Conservation (phyloP, 2,888 invertebrate genomes). For the Shargacucullia verbasci region DNA sequence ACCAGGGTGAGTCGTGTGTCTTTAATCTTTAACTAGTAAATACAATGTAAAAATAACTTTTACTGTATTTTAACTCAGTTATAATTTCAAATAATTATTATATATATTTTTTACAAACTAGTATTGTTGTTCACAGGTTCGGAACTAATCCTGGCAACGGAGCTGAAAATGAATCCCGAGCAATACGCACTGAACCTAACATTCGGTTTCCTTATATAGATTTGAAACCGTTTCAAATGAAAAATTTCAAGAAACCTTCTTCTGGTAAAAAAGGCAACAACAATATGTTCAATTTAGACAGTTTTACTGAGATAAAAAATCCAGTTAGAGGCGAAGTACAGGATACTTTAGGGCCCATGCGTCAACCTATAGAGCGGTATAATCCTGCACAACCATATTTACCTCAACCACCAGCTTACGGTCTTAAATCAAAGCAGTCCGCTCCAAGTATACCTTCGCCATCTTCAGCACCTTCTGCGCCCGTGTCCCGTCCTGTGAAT, state of each 20-base stretch:
- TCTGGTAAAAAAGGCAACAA: conserved; percentile 75
- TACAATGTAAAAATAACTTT: no score
- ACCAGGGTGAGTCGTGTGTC: conserved; percentile 74
- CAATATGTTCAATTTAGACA: conserved; percentile 77
- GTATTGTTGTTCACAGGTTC: conserved; percentile 72
- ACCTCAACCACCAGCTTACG: conserved; percentile 71
- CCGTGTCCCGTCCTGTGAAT: conserved; percentile 60
- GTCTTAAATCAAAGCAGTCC: conserved; percentile 75
- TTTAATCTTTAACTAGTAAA: no score
- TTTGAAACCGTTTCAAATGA: conserved; percentile 83
- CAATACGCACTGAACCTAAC: conserved; percentile 81
- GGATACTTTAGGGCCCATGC: conserved; percentile 65
- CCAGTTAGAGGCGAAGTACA: conserved; percentile 84
- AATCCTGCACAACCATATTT: conserved; percentile 87
- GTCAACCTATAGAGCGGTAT: conserved; percentile 79
- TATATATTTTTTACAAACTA: background rate
- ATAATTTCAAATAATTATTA: no score
- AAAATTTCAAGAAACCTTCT: conserved; percentile 69
- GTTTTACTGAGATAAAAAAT: conserved; percentile 63
- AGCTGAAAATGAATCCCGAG: conserved; percentile 84
- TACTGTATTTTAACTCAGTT: no score
- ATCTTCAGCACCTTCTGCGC: conserved; percentile 14
- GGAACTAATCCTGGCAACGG: conserved; percentile 77
- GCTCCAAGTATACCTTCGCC: conserved; percentile 46
- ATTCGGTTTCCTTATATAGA: conserved; percentile 82